Evolutionary conservation across 1,140 invertebrate species (phyloP).

Genomic region (Drosophila simulans): DNA sequence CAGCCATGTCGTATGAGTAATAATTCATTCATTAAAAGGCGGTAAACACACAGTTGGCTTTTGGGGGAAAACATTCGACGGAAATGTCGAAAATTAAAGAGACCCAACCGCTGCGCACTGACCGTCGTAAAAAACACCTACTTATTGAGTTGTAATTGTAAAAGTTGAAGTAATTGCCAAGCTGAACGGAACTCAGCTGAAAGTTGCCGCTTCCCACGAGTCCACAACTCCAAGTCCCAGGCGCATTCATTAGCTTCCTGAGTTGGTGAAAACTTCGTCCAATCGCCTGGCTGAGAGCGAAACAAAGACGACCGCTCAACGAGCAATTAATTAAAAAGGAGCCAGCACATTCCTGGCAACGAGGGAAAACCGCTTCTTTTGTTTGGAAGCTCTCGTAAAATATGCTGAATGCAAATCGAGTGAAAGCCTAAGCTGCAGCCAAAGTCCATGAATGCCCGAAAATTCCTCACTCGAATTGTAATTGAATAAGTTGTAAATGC

Average conservation of each 20-base stretch:
- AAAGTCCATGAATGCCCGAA: conserved; percentile 9
- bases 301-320: conserved; percentile 38
- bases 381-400: background rate
- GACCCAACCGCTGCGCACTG: background rate
- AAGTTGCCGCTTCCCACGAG: conserved; percentile 36
- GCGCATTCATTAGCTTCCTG: conserved; percentile 46
- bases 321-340: conserved; percentile 61
- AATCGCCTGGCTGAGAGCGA: conserved; percentile 18
- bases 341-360: conserved; percentile 26
- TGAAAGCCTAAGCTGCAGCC: conserved; percentile 18
- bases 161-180: conserved; percentile 69
- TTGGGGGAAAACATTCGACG: conserved; percentile 33
- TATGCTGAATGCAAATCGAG: conserved; percentile 48
- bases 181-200: conserved; percentile 20
- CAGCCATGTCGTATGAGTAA: conserved; percentile 53
- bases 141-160: conserved; percentile 80
- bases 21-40: conserved; percentile 60
- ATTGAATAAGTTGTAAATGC: background rate
- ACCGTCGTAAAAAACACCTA: conserved; percentile 62
- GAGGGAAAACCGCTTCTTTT: conserved; percentile 1
- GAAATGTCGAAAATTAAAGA: conserved; percentile 42
- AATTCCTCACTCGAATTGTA: conserved; percentile 17
- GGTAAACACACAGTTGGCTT: conserved; percentile 30
- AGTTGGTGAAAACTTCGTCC: conserved; percentile 43
- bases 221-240: background rate